These are phyloP conservation scores for Muntiacus reevesi DNA, from an alignment of 2,113 vertebrate genomes.

Conservation along the genomic window DNA sequence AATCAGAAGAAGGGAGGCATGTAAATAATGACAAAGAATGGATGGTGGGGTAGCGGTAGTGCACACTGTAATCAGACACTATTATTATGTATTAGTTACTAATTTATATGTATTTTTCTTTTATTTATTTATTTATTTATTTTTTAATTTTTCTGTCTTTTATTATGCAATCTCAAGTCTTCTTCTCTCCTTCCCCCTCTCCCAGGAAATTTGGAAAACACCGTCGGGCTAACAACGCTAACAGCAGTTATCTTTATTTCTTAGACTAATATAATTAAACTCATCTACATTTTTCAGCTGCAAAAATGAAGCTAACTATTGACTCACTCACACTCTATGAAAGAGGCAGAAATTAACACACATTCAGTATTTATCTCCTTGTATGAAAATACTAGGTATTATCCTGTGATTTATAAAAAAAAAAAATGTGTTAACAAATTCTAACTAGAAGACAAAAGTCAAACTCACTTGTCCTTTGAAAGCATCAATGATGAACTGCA, in stretches of 20 bases:
- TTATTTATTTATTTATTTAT: too few species aligned
- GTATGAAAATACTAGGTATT: neutral
- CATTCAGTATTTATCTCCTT: neutral
- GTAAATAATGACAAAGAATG: neutral
- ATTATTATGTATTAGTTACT: neutral
- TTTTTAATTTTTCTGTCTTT: neutral
- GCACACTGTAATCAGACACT: neutral
- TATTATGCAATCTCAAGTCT: neutral
- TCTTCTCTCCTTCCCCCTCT: neutral
- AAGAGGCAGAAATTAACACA: neutral
- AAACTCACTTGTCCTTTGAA: conserved; percentile 94
- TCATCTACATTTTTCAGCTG: neutral
- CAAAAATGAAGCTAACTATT: neutral
- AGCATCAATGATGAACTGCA: conserved; percentile 97
- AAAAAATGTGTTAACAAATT: neutral
- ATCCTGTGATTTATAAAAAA: neutral
- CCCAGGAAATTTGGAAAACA: neutral
- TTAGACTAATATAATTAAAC: neutral
- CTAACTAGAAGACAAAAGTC: neutral
- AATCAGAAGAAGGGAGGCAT: neutral
- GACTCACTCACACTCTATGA: neutral
- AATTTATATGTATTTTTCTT: neutral
- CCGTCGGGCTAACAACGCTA: neutral
- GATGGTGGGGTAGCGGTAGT: neutral
- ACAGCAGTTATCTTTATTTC: neutral